phyloP scores from a whole-genome alignment of 2,888 invertebrate genomes.

The Lasioglossum figueresi region DNA sequence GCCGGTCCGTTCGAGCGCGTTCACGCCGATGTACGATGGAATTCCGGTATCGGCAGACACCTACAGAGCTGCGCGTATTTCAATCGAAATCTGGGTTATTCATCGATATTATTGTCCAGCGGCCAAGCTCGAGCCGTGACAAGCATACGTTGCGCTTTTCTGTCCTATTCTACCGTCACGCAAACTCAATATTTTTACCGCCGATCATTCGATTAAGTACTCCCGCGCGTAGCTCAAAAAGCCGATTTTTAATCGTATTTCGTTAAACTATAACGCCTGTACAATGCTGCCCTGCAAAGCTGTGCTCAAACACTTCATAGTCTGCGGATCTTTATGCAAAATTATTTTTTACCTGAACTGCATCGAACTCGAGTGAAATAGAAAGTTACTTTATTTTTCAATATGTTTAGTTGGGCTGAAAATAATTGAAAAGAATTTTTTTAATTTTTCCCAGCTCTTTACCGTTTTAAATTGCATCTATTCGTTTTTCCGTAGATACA shows the following conservation, averaged over 20 bases:
- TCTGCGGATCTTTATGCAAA: background rate
- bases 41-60: slow-evolving; percentile 40
- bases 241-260: background rate
- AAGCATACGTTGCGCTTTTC: slow-evolving; percentile 8
- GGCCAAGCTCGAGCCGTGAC: slow-evolving; percentile 19
- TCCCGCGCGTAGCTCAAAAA: background rate
- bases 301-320: background rate
- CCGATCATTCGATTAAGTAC: background rate
- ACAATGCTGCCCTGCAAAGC: background rate
- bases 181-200: background rate
- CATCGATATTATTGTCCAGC: slow-evolving; percentile 44
- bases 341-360: background rate
- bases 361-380: background rate
- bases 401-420: background rate
- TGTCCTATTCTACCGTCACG: background rate
- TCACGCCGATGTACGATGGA: slow-evolving; percentile 39
- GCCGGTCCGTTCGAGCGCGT: slow-evolving; percentile 41
- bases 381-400: background rate
- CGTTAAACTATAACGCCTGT: background rate
- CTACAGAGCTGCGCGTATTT: slow-evolving; percentile 37
- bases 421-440: background rate
- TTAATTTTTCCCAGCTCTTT: too few relatives aligned
- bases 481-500: too few relatives aligned
- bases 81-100: slow-evolving; percentile 50
- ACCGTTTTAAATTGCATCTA: background rate